phyloP scores from a whole-genome alignment of 2,888 invertebrate species.

The Orchestes rusci region DNA sequence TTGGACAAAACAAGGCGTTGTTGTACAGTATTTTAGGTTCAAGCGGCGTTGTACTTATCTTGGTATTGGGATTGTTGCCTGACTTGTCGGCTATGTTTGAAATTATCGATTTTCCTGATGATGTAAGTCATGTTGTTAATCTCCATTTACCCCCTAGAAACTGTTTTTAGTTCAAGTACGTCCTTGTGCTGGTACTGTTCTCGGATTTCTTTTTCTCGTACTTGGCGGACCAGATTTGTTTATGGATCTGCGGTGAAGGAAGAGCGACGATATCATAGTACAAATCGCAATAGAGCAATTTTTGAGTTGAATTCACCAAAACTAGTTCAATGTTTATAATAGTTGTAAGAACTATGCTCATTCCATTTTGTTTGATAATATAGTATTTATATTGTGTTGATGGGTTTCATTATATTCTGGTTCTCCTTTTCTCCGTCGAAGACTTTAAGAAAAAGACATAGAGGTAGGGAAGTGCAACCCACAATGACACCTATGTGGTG shows the following conservation, averaged over 20 bases:
- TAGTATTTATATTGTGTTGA: too few relatives aligned
- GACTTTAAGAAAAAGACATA: too few relatives aligned
- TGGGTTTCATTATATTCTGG: too few relatives aligned
- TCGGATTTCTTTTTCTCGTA: slow-evolving; percentile 84
- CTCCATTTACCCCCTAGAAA: too few relatives aligned
- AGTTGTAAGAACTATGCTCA: too few relatives aligned
- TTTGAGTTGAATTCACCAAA: too few relatives aligned
- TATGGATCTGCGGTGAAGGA: slow-evolving; percentile 82
- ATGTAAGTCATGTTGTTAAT: slow-evolving; percentile 55
- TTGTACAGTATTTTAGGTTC: slow-evolving; percentile 85
- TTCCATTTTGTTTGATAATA: too few relatives aligned
- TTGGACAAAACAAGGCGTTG: slow-evolving; percentile 85
- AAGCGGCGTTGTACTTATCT: slow-evolving; percentile 69
- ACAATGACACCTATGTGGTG: too few relatives aligned
- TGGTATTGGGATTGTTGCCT: slow-evolving; percentile 80
- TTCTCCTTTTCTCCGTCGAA: too few relatives aligned
- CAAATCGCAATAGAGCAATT: too few relatives aligned
- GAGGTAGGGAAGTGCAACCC: too few relatives aligned
- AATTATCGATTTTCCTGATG: slow-evolving; percentile 87
- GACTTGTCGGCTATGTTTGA: slow-evolving; percentile 87
- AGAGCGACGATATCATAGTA: slow-evolving; percentile 40
- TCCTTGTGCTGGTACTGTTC: slow-evolving; percentile 73
- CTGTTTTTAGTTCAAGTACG: slow-evolving; percentile 78
- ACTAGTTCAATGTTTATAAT: too few relatives aligned
- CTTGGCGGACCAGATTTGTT: slow-evolving; percentile 74